Base-by-base conservation (phyloP, 2,888 invertebrate species). In the Phalera bucephala region DNA sequence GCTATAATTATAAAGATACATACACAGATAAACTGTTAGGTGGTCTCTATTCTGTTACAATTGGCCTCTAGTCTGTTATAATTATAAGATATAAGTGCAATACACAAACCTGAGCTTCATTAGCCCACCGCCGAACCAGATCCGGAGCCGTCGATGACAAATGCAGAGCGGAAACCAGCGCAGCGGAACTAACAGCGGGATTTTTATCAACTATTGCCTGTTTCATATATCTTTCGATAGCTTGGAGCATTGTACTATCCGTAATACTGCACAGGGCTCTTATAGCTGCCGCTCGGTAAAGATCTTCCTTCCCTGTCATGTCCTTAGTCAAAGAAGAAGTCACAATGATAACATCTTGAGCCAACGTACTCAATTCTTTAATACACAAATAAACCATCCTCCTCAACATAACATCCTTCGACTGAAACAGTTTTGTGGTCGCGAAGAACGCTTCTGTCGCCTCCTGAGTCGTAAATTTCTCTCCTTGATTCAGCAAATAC, bases 401-500 rank as follows among this genome's bases (percentile, higher is more conserved):
- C 22, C 99, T 92, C 13, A 99, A 86, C 55, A 97, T 96, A 0
- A 96, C 96, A 91, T 99, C 99, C 64, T 96, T 96, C 0, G 97
- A 98, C 83, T 99, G 99, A 80, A 99, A 99, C 28, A 99, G 90
- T 82, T 99, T 99, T 0, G 99, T 99, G 92, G 99, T 99, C 1
- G 99, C 99, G 89, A 99, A 99, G 83, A 99, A 99, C 4, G 96
- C 96, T 69, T 99, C 99, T 1, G 99, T 99, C 0, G 99, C 99
- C 81, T 99, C 99, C 28, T 96, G 96, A 0, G 96, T 94, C 6
- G 95, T 96, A 43, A 99, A 91, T 61, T 94, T 84, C 63, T 99
- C 99, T 0, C 98, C 98, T 91, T 99, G 99, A 74, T 98, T 98
- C 48, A 99, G 91, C 53, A 99, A 91, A 83, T 98, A 99, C 12